Evolutionary conservation across 2,113 vertebrate genomes (phyloP), one percentile per base, ranked within the genome.

Genomic region (Rhipidura dahli): DNA sequence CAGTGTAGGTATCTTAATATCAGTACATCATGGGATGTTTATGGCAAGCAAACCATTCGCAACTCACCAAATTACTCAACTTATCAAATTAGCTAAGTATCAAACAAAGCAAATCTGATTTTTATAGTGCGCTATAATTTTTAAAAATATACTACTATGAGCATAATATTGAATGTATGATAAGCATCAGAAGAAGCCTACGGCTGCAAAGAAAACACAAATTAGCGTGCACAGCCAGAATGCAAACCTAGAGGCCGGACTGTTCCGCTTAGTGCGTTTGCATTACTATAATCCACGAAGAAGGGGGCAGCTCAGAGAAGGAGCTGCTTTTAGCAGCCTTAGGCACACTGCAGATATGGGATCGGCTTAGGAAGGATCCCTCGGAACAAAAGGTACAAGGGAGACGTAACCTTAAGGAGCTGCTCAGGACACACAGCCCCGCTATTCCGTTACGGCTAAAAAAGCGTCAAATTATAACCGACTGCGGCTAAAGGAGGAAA

Each of bases 401-500:
- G 39, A 50, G 3, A 17, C 3, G 1, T 10, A 3, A 35, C 24
- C 68, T 15, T 3, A 60, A 47, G 4, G 10, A 53, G 27, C 42
- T 3, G 28, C 4, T 16, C 44, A 50, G 66, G 53, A 24, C 31
- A 16, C 20, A 5, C 7, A 35, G 10, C 3, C 8, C 16, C 3
- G 1, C 9, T 10, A 10, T 6, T 47, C n/a, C 11, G 1, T 21
- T 13, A 68, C 4, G 42, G 8, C 9, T 22, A n/a, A 56, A 27
- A 23, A 35, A 42, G 23, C 37, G 24, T 23, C 14, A 42, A 19
- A 30, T 19, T 4, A 6, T 0, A 30, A 4, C 10, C 2, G 2
- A 11, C 7, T 13, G 9, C 1, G 1, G 12, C 26, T 51, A 42
- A 30, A 16, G 28, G 27, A 61, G 2, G 2, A 14, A 31, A 50